Base-by-base conservation (phyloP, 2,113 vertebrate genomes). In the Apodemus speciosus region DNA sequence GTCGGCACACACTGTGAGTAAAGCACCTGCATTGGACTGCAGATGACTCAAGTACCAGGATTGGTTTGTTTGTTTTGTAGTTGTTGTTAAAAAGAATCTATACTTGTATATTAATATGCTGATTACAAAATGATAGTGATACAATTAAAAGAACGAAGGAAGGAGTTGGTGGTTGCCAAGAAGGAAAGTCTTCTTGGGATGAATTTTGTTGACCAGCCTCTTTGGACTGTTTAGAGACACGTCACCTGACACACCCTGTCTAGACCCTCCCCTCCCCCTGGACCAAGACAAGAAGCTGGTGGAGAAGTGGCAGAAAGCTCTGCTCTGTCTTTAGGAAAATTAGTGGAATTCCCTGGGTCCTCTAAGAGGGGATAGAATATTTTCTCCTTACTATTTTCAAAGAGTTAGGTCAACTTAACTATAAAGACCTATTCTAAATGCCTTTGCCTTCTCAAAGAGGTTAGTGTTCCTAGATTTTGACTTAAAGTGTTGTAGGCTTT, bases 171-270 rank as follows among this genome's bases (percentile, higher is more conserved):
- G 64, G 46, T 58, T 73, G 92, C 93, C 51, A 71, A 46, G 40
- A 27, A 62, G 80, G 56, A 73, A 60, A 21, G 35, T 15, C 16
- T 77, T 77, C 62, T 69, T 71, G 84, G 62, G 69, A 93, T 46
- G 86, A 90, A 51, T 69, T 56, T 3, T 64, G 62, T 85, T 69
- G 92, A 86, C 27, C n/a, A 86, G 91, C 73, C 53, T 79, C 43
- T 16, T 16, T 43, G 92, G 94, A 71, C 79, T 85, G 89, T 62
- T 83, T 77, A 51, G 89, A 94, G 77, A 72, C 69, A 38, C 4
- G 4, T 90, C 72, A 88, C 40, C 53, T 89, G 91, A 90, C 91
- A 60, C 69, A 43, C 43, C 66, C 21, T 15, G 64, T 89, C 94
- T 95, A 94, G 69, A 90, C 89, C 89, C 20, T 43, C 32, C 10